A percentile compares a stretch with the other conserved stretches of the same genome.
These are phyloP conservation scores for Delia radicum DNA, from an alignment of 1,140 invertebrate genomes.

Conservation along the genomic window DNA sequence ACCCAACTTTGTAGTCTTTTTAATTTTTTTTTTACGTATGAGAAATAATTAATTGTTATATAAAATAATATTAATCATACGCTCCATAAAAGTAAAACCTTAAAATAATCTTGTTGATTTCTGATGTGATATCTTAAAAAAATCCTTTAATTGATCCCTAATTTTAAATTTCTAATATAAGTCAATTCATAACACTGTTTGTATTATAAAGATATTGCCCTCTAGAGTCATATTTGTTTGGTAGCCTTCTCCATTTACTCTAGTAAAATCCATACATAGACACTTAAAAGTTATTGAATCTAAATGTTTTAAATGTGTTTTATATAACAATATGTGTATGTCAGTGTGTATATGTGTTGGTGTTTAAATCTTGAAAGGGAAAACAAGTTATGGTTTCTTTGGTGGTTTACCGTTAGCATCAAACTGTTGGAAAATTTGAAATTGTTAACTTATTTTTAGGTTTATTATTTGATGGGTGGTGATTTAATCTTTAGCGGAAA, in stretches of 20 bases:
- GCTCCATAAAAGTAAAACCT: no score
- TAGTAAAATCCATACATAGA: neutral
- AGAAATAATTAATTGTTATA: no score
- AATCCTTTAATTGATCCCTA: no score
- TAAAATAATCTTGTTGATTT: no score
- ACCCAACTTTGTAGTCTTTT: no score
- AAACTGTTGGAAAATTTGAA: neutral
- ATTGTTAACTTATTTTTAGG: neutral
- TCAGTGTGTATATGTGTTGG: neutral
- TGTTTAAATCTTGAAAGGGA: neutral
- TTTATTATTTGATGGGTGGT: neutral
- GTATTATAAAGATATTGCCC: no score
- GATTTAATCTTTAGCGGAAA: slow-evolving; percentile 14
- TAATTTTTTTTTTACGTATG: no score
- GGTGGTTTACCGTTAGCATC: neutral
- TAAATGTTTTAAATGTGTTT: neutral
- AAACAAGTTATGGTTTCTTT: neutral
- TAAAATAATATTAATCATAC: no score
- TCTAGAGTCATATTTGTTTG: neutral
- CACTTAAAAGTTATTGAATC: neutral
- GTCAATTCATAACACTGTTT: no score
- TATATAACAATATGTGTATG: neutral
- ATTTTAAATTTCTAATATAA: no score
- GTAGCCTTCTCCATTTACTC: neutral
- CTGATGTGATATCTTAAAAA: no score